Evolutionary conservation across 2,113 vertebrate genomes (phyloP), one percentile per base, ranked within the genome.

Genomic region (Falcunculus frontatus): DNA sequence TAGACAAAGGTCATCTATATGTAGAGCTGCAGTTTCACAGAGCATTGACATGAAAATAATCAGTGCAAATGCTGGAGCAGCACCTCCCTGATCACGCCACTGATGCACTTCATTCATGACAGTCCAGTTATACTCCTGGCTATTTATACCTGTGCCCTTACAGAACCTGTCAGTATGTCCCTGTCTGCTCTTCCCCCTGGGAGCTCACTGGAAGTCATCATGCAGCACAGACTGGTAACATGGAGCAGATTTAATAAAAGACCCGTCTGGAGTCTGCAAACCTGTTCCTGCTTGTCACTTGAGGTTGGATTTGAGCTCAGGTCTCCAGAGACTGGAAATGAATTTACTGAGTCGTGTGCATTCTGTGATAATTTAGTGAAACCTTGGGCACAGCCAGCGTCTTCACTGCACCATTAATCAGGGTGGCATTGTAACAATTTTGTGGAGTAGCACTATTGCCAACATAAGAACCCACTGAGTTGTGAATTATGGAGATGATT

Each of bases 91-190:
- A 37, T 81, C 33, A 21, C 22, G 29, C 49, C 85, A 41, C 37
- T 78, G 53, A 46, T 84, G 81, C 55, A 33, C 63, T 95, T 87
- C 42, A 39, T 87, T 96, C 57, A 56, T 16, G 74, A 50, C 78
- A 84, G 63, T 84, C 89, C 47, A 57, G 10, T 81, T 84, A 30
- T 35, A 85, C 89, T 87, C 89, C 83, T 89, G 74, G 20, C 70
- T 93, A 26, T 94, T 92, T 95, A 68, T 91, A 33, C 32, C 57
- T 69, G 32, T 62, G n/a, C 27, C 78, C 84, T 85, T 69, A 83
- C 26, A 75, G 80, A 78, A 91, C 47, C 78, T 60, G 21, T 79
- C 85, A 89, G 62, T 70, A 7, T 95, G 87, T 96, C 96, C 91
- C 95, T 30, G 49, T 95, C 83, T 70, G 83, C 93, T 93, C 52